Evolutionary conservation across 1,140 invertebrate genomes (phyloP), one percentile per base, ranked within the genome.

Genomic region (Lepidurus apus): DNA sequence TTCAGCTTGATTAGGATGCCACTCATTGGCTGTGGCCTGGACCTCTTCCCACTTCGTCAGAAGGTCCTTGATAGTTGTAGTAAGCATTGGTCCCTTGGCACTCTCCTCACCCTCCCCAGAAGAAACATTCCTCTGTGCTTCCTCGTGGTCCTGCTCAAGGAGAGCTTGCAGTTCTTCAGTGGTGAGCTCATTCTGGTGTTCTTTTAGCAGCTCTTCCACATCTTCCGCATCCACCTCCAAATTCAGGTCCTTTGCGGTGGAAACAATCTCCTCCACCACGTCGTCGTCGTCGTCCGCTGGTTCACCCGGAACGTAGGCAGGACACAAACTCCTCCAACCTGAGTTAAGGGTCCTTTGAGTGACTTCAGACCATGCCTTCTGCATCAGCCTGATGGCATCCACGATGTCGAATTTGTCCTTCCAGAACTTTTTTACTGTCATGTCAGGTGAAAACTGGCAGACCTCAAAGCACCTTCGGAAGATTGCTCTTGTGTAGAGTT

Each of bases 181-280:
- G 76, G 80, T 81, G 80, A 83, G 80, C 76, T 83, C 81, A 78
- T 83, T 65, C 76, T 73, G 65, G 78, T 82, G 81, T 74, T 82
- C 81, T 53, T 83, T 81, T 77, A 82, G 79, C 74, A 82, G 76
- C 76, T 83, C 78, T 43, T 82, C 80, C 76, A 83, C 77, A 79
- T 83, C 82, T 76, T 73, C 79, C 75, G 81, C 81, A 82, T 82
- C 80, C 79, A 83, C 75, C 73, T 82, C 81, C 81, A 82, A 78
- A 74, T 80, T 80, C 81, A 82, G 81, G 76, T 80, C 81, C 76
- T 81, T 82, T 78, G 80, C 82, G 76, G 82, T 77, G 79, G 81
- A 83, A 65, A 84, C 80, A 83, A 84, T 83, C 80, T 84, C 82
- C 81, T 83, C 80, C 76, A 79, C 79, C 81, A 81, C 82, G 80